Percentiles rank a stretch among this genome's conserved stretches.
phyloP scores from a whole-genome alignment of 2,113 vertebrate species.

The Tyto alba region DNA sequence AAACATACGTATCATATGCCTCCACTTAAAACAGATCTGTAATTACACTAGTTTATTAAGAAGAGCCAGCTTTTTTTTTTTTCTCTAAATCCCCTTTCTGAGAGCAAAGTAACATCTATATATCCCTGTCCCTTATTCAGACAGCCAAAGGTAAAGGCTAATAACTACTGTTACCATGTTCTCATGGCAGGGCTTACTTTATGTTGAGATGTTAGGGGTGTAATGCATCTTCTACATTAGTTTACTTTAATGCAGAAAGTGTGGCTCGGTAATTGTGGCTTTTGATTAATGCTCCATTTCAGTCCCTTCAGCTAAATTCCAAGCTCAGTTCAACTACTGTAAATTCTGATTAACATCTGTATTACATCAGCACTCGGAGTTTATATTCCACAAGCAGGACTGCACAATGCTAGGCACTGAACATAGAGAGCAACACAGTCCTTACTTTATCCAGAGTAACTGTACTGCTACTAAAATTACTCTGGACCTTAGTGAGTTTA shows the following conservation, averaged over 20 bases:
- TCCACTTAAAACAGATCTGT: conserved; percentile 59
- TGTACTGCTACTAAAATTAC: background rate
- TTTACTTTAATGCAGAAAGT: background rate
- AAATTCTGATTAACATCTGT: conserved; percentile 24
- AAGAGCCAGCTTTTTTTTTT: background rate
- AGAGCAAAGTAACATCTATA: background rate
- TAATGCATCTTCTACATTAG: background rate
- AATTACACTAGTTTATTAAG: conserved; percentile 58
- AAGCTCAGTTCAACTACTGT: background rate
- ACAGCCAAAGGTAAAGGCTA: background rate
- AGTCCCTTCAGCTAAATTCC: background rate
- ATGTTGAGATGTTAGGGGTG: background rate
- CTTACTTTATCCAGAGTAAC: background rate
- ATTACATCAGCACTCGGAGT: background rate
- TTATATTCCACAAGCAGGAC: background rate
- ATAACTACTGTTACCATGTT: background rate
- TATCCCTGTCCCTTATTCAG: background rate
- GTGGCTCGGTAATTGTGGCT: background rate
- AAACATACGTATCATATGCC: conserved; percentile 66
- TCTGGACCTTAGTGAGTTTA: background rate
- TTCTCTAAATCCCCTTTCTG: background rate
- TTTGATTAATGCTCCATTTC: background rate
- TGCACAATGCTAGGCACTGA: background rate
- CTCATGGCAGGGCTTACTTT: background rate
- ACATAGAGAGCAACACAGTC: background rate